Conservation (phyloP, 2,888 invertebrate species). For the Cyclophora punctaria region DNA sequence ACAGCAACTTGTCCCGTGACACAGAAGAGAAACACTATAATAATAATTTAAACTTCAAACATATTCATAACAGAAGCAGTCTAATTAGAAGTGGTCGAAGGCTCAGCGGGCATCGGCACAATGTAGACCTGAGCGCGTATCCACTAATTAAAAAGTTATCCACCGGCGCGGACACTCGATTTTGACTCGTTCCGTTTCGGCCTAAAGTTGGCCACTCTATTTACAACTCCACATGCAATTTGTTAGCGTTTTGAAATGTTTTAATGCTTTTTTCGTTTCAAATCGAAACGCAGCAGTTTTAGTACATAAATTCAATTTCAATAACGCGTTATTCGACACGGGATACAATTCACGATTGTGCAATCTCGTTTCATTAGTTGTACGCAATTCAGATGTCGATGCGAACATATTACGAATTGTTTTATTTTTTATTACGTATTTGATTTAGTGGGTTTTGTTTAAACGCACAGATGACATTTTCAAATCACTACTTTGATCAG, state of each 20-base stretch:
- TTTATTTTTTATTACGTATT: not conserved
- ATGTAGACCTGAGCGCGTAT: not conserved
- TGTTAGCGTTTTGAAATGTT: slow-evolving; percentile 13
- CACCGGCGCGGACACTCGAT: slow-evolving; percentile 21
- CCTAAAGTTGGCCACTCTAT: slow-evolving; percentile 19
- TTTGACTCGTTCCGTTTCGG: slow-evolving; percentile 21
- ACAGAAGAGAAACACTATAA: too few relatives aligned
- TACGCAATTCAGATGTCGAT: too few relatives aligned
- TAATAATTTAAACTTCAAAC: too few relatives aligned
- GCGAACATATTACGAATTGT: too few relatives aligned
- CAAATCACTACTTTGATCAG: too few relatives aligned
- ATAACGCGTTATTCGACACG: slow-evolving; percentile 15
- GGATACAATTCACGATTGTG: not conserved
- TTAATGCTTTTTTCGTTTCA: slow-evolving; percentile 13
- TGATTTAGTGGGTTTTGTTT: too few relatives aligned
- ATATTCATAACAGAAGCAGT: not conserved
- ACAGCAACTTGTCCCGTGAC: too few relatives aligned
- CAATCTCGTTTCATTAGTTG: too few relatives aligned
- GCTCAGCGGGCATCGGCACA: slow-evolving; percentile 1
- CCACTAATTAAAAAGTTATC: slow-evolving; percentile 23
- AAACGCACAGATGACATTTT: too few relatives aligned
- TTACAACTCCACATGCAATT: slow-evolving; percentile 22
- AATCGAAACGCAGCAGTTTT: slow-evolving; percentile 16
- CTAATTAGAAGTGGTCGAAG: slow-evolving; percentile 1
- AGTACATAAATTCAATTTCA: slow-evolving; percentile 20